phyloP scores from a whole-genome alignment of 2,113 vertebrate species.

The Antechinus stuartii region DNA sequence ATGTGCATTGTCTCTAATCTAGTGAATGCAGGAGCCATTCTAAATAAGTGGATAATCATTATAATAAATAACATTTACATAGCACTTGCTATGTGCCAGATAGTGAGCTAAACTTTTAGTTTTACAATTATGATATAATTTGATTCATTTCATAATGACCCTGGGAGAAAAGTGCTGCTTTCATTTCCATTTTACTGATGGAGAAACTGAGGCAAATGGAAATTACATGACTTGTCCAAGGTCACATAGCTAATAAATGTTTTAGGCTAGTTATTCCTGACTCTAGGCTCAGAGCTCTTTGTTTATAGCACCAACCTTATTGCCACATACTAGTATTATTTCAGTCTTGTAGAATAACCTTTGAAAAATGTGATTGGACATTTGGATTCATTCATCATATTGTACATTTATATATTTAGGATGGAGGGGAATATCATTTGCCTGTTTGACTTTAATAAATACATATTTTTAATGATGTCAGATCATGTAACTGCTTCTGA shows the following conservation, averaged over 20 bases:
- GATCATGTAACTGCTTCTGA: not conserved
- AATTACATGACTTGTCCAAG: not conserved
- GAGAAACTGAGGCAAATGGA: not conserved
- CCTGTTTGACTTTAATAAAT: slow-evolving; percentile 3
- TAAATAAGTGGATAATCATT: not conserved
- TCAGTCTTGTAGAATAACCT: not conserved
- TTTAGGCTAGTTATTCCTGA: not conserved
- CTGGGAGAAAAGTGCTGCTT: not conserved
- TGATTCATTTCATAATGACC: not conserved
- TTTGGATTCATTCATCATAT: not conserved
- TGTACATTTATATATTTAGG: not conserved
- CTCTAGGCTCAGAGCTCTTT: not conserved
- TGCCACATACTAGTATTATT: not conserved
- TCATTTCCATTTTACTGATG: not conserved
- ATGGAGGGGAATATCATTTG: not conserved
- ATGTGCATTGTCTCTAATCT: not conserved
- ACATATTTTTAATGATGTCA: not conserved
- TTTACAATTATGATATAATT: not conserved
- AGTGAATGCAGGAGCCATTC: not conserved
- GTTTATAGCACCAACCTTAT: not conserved
- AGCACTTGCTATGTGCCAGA: not conserved
- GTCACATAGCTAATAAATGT: not conserved
- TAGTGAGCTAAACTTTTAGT: not conserved
- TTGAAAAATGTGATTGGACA: not conserved
- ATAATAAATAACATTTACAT: not conserved